Base-by-base conservation (phyloP, 2,888 invertebrate genomes). In the Drosophila koepferae region DNA sequence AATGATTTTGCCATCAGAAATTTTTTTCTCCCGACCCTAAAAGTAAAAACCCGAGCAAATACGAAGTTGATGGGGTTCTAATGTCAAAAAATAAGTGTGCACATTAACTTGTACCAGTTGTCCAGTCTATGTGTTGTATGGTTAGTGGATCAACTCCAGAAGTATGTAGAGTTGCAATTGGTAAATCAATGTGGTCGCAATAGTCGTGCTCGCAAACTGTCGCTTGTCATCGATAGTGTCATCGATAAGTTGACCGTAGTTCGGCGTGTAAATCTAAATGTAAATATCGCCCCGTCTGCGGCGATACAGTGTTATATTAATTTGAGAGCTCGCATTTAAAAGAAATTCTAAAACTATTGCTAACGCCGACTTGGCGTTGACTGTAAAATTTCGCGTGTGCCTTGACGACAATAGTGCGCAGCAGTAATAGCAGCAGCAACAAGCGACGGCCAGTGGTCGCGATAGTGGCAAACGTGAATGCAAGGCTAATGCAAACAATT, bases 401-500 rank as follows among this genome's bases (percentile, higher is more conserved):
- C 38, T 43, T 60, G 44, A 40, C 43, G 12, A 59, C 31, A 16
- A 56, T 23, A 41, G 14, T 36, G 43, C 63, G 59, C 49, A 51
- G 55, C 49, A 51, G 54, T 56, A 62, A 53, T 48, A 64, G 58
- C 41, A 51, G 49, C 61, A 74, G 60, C 61, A 66, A 55, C 54
- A 61, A 69, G 66, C 72, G 62, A 67, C 63, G 64, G 60, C 49
- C 53, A 58, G 60, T 66, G 68, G 61, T 61, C 58, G 73, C 71
- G 56, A 55, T 55, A 68, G 68, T 72, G 61, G 46, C 54, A 72
- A 74, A 77, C 69, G 79, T 73, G 69, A 75, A 71, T 72, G 76
- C 79, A 81, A 67, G 69, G 65, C 80, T 60, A 81, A 75, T 63
- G 86, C 82, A 83, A 83, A 86, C 82, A 83, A 86, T 82, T 86